Conservation (phyloP, 2,888 invertebrate species). For the Mythimna lalbum region DNA sequence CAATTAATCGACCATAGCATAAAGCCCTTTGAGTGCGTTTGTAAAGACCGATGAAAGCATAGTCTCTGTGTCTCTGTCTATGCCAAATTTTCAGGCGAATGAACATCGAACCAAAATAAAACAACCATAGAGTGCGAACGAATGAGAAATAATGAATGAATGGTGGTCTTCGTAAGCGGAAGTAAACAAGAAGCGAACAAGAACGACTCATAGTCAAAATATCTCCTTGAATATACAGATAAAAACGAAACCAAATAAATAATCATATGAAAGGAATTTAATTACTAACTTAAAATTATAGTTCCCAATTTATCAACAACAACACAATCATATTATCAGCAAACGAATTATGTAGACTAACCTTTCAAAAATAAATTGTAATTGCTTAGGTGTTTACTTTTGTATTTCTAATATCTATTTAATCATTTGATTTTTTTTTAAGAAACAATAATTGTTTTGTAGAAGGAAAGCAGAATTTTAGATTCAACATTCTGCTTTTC, state of each 20-base stretch:
- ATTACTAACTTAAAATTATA: no score
- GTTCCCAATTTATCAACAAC: not conserved
- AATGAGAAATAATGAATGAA: constrained; percentile 35
- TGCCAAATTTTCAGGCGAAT: constrained; percentile 49
- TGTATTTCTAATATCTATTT: not conserved
- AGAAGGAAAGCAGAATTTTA: no score
- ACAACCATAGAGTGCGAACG: constrained; percentile 51
- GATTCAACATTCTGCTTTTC: not conserved
- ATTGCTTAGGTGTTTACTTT: not conserved
- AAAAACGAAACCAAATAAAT: not conserved
- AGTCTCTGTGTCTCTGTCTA: constrained; percentile 25
- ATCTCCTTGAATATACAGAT: no score
- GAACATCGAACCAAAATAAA: constrained; percentile 50
- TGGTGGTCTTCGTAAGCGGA: constrained; percentile 23
- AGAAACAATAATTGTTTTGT: no score
- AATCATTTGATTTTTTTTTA: not conserved
- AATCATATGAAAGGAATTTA: not conserved
- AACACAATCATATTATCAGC: not conserved
- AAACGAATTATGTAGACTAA: no score
- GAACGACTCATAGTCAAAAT: not conserved
- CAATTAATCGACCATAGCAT: constrained; percentile 77
- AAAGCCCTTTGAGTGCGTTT: constrained; percentile 68
- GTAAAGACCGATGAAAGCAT: constrained; percentile 58
- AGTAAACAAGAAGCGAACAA: constrained; percentile 54
- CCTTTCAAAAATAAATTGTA: no score